A percentile compares a stretch with the other conserved stretches of the same genome.
Conservation (phyloP, 1,140 invertebrate genomes). For the Magallana gigas region DNA sequence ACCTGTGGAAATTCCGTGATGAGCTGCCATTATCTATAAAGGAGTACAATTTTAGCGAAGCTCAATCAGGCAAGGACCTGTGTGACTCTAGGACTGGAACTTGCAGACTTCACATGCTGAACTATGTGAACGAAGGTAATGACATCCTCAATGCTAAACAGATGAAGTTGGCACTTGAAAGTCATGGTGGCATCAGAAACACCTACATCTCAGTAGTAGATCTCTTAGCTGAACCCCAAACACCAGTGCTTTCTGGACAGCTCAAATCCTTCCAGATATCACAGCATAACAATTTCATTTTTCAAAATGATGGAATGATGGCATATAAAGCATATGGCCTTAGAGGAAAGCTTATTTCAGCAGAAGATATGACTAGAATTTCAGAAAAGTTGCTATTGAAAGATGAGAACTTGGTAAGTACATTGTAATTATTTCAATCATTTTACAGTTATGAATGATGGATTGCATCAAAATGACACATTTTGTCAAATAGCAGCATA, state of each 20-base stretch:
- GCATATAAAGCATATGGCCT: slow-evolving; percentile 5
- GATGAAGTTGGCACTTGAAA: slow-evolving; percentile 34
- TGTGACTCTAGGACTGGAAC: slow-evolving; percentile 34
- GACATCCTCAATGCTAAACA: slow-evolving; percentile 16
- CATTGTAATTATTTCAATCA: no score
- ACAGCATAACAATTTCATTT: neutral
- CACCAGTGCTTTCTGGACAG: neutral
- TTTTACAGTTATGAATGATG: no score
- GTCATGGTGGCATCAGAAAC: slow-evolving; percentile 11
- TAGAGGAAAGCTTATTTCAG: neutral
- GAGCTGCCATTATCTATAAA: neutral
- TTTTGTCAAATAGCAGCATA: no score
- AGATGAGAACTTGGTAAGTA: neutral
- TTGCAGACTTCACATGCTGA: slow-evolving; percentile 10
- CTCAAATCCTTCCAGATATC: neutral
- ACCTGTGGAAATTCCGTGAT: neutral
- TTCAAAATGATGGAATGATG: neutral
- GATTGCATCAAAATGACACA: neutral
- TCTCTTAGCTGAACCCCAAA: neutral
- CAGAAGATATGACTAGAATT: neutral
- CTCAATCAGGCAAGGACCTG: slow-evolving; percentile 31
- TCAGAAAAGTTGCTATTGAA: neutral
- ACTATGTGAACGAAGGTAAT: slow-evolving; percentile 3
- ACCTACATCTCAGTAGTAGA: neutral
- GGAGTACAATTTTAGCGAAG: slow-evolving; percentile 43